These are phyloP conservation scores for Otocyon megalotis DNA, from an alignment of 2,113 vertebrate genomes.

Conservation along the genomic window DNA sequence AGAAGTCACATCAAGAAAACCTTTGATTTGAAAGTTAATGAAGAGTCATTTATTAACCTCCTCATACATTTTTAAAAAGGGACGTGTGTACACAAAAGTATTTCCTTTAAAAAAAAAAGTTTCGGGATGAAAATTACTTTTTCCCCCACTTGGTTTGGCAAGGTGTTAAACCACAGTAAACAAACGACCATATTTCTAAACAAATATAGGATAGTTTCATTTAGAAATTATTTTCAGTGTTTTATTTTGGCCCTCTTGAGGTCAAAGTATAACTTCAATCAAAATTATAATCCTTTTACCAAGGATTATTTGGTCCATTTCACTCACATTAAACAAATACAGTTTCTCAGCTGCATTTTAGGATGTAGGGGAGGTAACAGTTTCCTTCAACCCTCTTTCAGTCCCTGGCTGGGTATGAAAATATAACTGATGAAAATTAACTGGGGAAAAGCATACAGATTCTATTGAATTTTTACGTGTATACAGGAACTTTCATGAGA, in stretches of 20 bases:
- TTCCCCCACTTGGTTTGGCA: conserved; percentile 9
- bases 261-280: background rate
- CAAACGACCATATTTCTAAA: background rate
- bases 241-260: conserved; percentile 47
- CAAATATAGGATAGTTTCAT: conserved; percentile 38
- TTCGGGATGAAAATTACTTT: background rate
- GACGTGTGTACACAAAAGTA: conserved; percentile 6
- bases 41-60: conserved; percentile 3
- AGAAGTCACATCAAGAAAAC: conserved; percentile 62
- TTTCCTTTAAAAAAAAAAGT: background rate
- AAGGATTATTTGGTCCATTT: background rate
- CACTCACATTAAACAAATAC: background rate
- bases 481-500: background rate
- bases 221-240: conserved; percentile 53
- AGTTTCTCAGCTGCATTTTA: background rate
- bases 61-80: background rate
- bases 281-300: background rate
- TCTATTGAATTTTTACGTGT: background rate
- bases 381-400: background rate
- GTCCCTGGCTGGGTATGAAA: background rate
- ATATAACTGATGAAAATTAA: background rate
- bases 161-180: conserved; percentile 44
- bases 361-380: background rate
- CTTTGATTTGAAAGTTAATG: conserved; percentile 62
- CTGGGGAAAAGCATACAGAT: background rate